These are phyloP conservation scores for Abscondita cerata DNA, from an alignment of 2,888 invertebrate genomes.

Conservation along the genomic window DNA sequence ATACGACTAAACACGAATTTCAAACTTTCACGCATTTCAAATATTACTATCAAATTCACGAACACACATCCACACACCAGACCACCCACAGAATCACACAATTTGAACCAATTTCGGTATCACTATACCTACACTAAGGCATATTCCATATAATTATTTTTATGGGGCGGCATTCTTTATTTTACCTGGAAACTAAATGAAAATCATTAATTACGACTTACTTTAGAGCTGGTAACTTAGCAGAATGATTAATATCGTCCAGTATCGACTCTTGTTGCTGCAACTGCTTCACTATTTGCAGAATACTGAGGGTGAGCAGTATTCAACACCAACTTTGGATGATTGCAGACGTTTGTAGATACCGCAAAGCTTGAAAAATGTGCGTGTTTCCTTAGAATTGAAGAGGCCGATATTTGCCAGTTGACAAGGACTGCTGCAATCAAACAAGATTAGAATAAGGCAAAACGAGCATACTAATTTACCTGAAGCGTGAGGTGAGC, in stretches of 20 bases:
- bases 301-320: constrained; percentile 81
- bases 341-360: constrained; percentile 97
- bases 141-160: too few species aligned
- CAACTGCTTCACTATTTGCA: constrained; percentile 65
- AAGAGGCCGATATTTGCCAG: constrained; percentile 56
- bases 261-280: constrained; percentile 72
- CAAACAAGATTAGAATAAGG: not conserved
- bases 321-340: constrained; percentile 92
- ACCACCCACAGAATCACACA: too few species aligned
- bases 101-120: too few species aligned
- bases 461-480: constrained; percentile 1
- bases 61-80: too few species aligned
- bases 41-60: too few species aligned
- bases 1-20: too few species aligned
- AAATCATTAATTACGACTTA: constrained; percentile 56
- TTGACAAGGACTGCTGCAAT: constrained; percentile 54
- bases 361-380: constrained; percentile 90
- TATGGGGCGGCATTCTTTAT: too few species aligned
- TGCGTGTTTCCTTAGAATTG: constrained; percentile 64
- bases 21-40: too few species aligned
- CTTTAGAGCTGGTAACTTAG: constrained; percentile 94
- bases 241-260: constrained; percentile 89
- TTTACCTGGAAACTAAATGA: too few species aligned
- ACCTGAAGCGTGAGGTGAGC: constrained; percentile 64
- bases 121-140: too few species aligned